Conservation (phyloP, 2,113 vertebrate species). For the Channa argus region DNA sequence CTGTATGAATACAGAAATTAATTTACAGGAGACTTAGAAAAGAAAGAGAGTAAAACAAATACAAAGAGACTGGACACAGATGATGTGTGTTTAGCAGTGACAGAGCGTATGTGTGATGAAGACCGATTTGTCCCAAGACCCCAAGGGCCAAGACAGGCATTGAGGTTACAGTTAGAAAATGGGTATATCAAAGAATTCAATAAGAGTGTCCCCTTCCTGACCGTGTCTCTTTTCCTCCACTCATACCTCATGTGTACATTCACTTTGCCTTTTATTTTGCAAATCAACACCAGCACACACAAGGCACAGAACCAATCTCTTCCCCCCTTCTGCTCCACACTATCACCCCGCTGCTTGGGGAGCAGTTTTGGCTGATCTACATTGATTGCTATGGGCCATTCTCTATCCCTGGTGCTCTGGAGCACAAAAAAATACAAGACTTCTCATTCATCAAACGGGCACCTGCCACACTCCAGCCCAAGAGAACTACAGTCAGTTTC, state of each 20-base stretch:
- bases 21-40: constrained; percentile 18
- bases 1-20: constrained; percentile 48
- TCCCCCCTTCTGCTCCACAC: constrained; percentile 40
- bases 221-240: constrained; percentile 23
- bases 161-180: constrained; percentile 25
- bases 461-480: constrained; percentile 70
- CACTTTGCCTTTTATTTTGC: constrained; percentile 22
- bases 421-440: constrained; percentile 39
- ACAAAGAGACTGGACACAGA: constrained; percentile 24
- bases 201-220: constrained; percentile 35
- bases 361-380: constrained; percentile 76
- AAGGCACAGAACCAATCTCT: constrained; percentile 46
- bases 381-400: constrained; percentile 76
- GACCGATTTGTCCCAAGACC: constrained; percentile 12
- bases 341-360: constrained; percentile 66
- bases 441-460: constrained; percentile 76
- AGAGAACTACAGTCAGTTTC: constrained; percentile 55
- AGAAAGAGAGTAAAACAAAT: constrained; percentile 40
- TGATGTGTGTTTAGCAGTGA: constrained; percentile 9
- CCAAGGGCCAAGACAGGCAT: neutral
- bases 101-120: constrained; percentile 1
- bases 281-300: constrained; percentile 33
- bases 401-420: constrained; percentile 47
- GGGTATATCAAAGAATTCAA: constrained; percentile 24
- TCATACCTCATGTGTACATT: neutral